Evolutionary conservation across 30 jellyfish, hydroid and myxozoan genomes (phyloP).

Genomic region (Pseudorhiza aurosa): DNA sequence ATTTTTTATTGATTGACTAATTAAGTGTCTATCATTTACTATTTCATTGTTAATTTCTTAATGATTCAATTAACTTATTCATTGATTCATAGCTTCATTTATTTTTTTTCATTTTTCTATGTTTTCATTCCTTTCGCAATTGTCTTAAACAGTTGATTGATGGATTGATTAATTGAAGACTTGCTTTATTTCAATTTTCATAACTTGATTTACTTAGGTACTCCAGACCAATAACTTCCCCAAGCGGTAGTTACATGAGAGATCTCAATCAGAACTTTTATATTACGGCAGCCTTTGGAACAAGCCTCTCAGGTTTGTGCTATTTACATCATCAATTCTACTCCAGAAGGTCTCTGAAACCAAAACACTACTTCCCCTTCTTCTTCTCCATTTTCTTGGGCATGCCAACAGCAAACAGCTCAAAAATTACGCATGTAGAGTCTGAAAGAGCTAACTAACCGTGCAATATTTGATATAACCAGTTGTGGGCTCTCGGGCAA

Average conservation of each 20-base stretch:
- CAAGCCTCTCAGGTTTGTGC: background rate
- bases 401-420: too few relatives aligned
- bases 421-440: too few relatives aligned
- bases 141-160: background rate
- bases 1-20: too few relatives aligned
- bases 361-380: too few relatives aligned
- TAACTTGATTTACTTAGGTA: background rate
- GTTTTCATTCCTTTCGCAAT: background rate
- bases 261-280: background rate
- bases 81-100: background rate
- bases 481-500: too few relatives aligned
- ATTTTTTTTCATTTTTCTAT: too few relatives aligned
- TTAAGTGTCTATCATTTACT: too few relatives aligned
- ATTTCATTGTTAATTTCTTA: background rate
- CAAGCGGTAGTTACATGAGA: conserved; percentile 35
- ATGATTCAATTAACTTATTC: background rate
- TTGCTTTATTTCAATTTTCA: background rate
- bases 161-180: background rate
- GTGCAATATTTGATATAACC: too few relatives aligned
- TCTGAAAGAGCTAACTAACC: too few relatives aligned
- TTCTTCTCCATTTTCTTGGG: too few relatives aligned
- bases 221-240: conserved; percentile 38
- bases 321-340: too few relatives aligned
- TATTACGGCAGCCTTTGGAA: conserved; percentile 28
- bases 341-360: too few relatives aligned